phyloP scores from a whole-genome alignment of 2,797 vertebrate species.

The Craterocephalus amniculus region DNA sequence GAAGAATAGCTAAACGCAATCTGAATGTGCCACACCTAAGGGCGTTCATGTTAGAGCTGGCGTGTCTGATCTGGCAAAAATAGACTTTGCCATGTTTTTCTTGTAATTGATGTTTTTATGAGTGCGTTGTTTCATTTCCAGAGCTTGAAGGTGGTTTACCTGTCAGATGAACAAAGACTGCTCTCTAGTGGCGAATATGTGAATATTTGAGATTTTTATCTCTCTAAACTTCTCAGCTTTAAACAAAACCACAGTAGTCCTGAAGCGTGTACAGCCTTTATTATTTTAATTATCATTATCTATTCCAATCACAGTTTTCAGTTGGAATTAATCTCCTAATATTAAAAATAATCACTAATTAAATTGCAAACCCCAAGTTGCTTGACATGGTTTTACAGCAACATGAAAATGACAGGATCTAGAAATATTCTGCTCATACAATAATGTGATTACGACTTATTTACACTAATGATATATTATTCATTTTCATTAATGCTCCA shows the following conservation, averaged over 20 bases:
- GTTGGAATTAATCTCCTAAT: constrained; percentile 46
- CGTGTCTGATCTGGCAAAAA: background rate
- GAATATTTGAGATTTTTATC: background rate
- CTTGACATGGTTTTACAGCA: constrained; percentile 31
- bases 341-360: background rate
- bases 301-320: constrained; percentile 41
- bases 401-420: constrained; percentile 24
- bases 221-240: background rate
- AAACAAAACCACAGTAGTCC: background rate
- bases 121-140: background rate
- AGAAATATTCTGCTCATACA: background rate
- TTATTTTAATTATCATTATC: constrained; percentile 56
- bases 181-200: constrained; percentile 53
- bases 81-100: background rate
- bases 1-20: rapidly evolving
- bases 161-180: background rate
- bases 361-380: constrained; percentile 17
- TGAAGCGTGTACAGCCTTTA: constrained; percentile 41
- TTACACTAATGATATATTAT: constrained; percentile 22
- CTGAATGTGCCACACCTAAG: constrained; percentile 41
- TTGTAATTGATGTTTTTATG: background rate
- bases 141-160: background rate
- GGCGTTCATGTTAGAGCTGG: constrained; percentile 16
- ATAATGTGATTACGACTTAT: constrained; percentile 25
- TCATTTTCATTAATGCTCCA: constrained; percentile 6